Evolutionary conservation across 2,888 invertebrate species (phyloP).

Genomic region (Drosophila diplacantha): DNA sequence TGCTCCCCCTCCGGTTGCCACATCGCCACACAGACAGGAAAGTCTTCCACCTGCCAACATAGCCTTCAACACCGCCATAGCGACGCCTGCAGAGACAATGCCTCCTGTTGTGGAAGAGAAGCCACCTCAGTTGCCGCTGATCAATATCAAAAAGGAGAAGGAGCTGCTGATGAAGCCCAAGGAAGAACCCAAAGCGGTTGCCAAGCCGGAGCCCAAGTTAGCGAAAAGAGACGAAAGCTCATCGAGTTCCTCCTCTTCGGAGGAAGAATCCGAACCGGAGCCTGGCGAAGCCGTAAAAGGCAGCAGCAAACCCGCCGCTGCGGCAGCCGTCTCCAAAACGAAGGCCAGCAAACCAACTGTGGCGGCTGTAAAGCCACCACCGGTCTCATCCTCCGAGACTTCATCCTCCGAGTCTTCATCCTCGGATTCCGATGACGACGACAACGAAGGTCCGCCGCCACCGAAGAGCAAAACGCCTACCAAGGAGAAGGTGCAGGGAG

Average conservation of each 20-base stretch:
- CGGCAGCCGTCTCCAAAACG: background rate
- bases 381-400: constrained; percentile 40
- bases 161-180: constrained; percentile 4
- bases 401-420: constrained; percentile 44
- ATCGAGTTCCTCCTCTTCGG: constrained; percentile 15
- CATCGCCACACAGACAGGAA: constrained; percentile 18
- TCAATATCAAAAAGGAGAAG: constrained; percentile 55
- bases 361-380: background rate
- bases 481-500: constrained; percentile 29
- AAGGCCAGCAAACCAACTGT: constrained; percentile 18
- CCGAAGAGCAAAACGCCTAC: constrained; percentile 21
- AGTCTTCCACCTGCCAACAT: constrained; percentile 12
- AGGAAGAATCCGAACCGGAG: constrained; percentile 17
- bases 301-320: constrained; percentile 1
- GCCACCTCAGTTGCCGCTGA: constrained; percentile 3
- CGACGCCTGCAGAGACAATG: constrained; percentile 1
- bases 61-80: background rate
- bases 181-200: constrained; percentile 14
- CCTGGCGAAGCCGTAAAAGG: constrained; percentile 22
- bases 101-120: background rate
- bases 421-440: constrained; percentile 43
- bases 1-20: background rate
- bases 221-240: background rate
- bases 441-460: constrained; percentile 31
- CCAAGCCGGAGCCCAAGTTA: constrained; percentile 4